Evolutionary conservation across 1,140 invertebrate species (phyloP).

Genomic region (Penaeus japonicus): DNA sequence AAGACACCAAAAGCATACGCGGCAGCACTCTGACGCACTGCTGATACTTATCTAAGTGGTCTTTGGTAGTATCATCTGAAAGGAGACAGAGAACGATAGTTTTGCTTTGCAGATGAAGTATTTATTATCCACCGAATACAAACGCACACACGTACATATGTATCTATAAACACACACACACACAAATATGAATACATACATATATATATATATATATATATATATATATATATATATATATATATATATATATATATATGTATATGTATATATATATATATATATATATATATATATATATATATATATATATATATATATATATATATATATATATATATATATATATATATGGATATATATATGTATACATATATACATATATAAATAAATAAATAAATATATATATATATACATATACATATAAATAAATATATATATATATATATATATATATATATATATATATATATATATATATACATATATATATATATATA

Average conservation of each 20-base stretch:
- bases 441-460: neutral
- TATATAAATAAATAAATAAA: constrained; percentile 3
- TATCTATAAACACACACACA: neutral
- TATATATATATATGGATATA: neutral
- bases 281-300: too few relatives aligned
- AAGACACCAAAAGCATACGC: constrained; percentile 30
- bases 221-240: too few relatives aligned
- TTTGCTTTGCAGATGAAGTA: neutral
- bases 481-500: neutral
- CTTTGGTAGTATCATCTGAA: neutral
- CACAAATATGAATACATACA: neutral
- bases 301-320: too few relatives aligned
- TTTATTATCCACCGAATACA: neutral
- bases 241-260: too few relatives aligned
- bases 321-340: neutral
- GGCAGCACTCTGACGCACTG: constrained; percentile 30
- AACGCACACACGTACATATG: neutral
- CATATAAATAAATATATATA: neutral
- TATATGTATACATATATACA: neutral
- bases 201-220: neutral
- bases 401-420: neutral
- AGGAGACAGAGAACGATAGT: neutral
- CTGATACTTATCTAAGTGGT: neutral
- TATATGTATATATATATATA: too few relatives aligned
- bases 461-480: neutral